Percentiles rank a stretch among this genome's conserved stretches.
phyloP scores from a whole-genome alignment of 2,888 invertebrate species.

The Icerya purchasi region DNA sequence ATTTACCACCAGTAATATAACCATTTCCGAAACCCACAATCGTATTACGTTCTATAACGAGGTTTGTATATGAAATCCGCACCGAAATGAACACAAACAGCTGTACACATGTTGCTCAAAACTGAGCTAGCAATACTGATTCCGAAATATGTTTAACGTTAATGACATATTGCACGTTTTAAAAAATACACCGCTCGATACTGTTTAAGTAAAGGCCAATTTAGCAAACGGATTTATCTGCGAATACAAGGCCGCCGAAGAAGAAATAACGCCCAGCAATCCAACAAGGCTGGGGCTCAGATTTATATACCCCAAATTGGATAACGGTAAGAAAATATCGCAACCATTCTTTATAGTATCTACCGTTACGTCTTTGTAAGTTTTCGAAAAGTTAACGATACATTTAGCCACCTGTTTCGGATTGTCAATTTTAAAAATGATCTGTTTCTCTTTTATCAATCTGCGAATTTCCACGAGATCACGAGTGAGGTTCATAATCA shows the following conservation, averaged over 20 bases:
- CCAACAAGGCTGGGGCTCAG: constrained; percentile 59
- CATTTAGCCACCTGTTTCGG: constrained; percentile 6
- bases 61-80: no score
- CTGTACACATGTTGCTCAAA: no score
- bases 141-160: no score
- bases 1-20: no score
- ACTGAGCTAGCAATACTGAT: no score
- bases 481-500: constrained; percentile 44
- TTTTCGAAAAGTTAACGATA: constrained; percentile 13
- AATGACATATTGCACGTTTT: background rate
- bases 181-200: background rate
- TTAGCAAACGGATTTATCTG: constrained; percentile 58
- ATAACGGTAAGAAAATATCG: constrained; percentile 69
- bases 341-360: constrained; percentile 70
- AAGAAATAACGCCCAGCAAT: constrained; percentile 55
- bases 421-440: constrained; percentile 5
- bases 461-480: constrained; percentile 65
- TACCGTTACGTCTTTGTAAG: constrained; percentile 44
- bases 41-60: no score
- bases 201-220: constrained; percentile 34
- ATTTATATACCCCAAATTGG: constrained; percentile 53
- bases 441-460: constrained; percentile 22
- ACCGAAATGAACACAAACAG: no score
- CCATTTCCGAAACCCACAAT: no score
- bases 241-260: constrained; percentile 52